Evolutionary conservation across 2,888 invertebrate species (phyloP), one percentile per base, ranked within the genome.

Genomic region (Chamaedrilus cognettii): DNA sequence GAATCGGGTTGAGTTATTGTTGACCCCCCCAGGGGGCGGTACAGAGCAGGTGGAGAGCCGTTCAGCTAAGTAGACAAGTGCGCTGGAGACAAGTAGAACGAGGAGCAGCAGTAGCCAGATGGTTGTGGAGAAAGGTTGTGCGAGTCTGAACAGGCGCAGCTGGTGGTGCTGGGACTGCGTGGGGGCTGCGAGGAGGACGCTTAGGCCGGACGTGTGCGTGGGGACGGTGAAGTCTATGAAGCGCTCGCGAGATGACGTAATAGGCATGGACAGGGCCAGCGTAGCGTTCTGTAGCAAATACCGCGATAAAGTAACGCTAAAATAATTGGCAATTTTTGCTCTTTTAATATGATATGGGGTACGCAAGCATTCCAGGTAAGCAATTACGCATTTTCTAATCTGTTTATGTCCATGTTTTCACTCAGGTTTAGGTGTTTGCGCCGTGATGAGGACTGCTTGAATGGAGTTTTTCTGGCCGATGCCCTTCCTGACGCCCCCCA

Each of bases 41-140:
- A n/a, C 31, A n/a, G n/a, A 30, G 30, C 2, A 30, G 1, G n/a
- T 28, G 30, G 58, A 58, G 28, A 58, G 23, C 7, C 58, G 58
- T 26, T 58, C 58, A 23, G 34, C 58, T n/a, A 58, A 33, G 58
- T 58, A 58, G 58, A 58, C 58, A 34, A 33, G 32, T 32, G 58
- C 58, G 11, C 33, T 58, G 58, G 34, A 32, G 11, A 32, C 58
- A 0, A 34, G 34, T 23, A 58, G 28, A 23, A 34, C 58, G 28
- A 30, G 32, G 11, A 58, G 58, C 19, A 58, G 58, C 31, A 58
- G 58, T 26, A 58, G 31, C 58, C 58, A 58, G 58, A 58, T 34
- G 30, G 34, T 34, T 32, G 58, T 33, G 34, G 58, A 58, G 33
- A 58, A 58, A 5, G 58, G 58, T 34, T 58, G 58, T 26, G 33